Percentiles rank a stretch among this genome's conserved stretches.
Conservation (phyloP, 2,797 vertebrate species). For the Danio albolineatus region DNA sequence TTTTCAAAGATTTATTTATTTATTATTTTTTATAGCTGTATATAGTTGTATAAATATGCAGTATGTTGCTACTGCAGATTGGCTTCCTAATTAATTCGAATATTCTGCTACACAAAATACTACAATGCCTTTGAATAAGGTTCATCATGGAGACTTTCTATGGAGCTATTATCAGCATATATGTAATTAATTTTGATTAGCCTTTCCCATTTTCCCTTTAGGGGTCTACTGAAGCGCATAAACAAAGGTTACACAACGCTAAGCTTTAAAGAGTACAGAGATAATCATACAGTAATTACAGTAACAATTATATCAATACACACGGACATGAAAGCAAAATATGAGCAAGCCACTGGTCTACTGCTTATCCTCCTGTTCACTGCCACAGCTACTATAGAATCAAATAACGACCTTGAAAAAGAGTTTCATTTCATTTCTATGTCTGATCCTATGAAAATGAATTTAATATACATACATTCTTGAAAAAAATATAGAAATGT, state of each 20-base stretch:
- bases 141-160: not conserved
- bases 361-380: slow-evolving; percentile 14
- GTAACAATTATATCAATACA: not conserved
- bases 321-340: not conserved
- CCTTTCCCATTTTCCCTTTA: not conserved
- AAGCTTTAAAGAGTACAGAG: not conserved
- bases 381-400: slow-evolving; percentile 25
- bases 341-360: not conserved
- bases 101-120: not conserved
- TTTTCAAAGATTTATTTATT: too few species aligned
- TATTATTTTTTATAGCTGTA: too few species aligned
- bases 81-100: too few species aligned
- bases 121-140: not conserved
- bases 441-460: slow-evolving; percentile 8
- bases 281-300: not conserved
- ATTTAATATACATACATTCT: too few species aligned
- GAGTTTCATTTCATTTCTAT: slow-evolving; percentile 12
- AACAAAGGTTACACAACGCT: not conserved
- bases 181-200: not conserved
- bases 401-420: slow-evolving; percentile 17
- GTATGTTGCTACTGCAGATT: too few species aligned
- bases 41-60: too few species aligned
- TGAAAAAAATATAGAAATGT: too few species aligned
- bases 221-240: not conserved
- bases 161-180: not conserved